Evolutionary conservation across 2,888 invertebrate species (phyloP).

Genomic region (Drosophila putrida): DNA sequence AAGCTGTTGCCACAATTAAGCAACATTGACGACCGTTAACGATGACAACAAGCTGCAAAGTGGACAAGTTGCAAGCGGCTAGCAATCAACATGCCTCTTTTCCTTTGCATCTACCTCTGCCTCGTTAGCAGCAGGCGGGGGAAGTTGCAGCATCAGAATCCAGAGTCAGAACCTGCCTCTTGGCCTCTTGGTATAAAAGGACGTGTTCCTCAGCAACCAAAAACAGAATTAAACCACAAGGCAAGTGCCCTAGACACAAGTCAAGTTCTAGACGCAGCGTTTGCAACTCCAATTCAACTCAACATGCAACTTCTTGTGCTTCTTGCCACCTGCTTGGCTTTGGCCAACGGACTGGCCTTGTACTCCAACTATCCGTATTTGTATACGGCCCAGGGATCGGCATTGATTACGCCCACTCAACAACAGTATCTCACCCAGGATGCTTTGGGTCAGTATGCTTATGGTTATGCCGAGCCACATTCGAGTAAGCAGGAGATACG

Average conservation of each 20-base stretch:
- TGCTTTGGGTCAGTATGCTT: constrained; percentile 88
- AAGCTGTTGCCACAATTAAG: constrained; percentile 68
- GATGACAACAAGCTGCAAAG: constrained; percentile 62
- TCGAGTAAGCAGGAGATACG: constrained; percentile 88
- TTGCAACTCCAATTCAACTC: constrained; percentile 3
- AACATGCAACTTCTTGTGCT: constrained; percentile 79
- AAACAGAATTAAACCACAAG: constrained; percentile 64
- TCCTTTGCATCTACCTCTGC: background rate
- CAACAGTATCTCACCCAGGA: constrained; percentile 88
- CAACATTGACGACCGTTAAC: constrained; percentile 62
- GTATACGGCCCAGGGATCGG: constrained; percentile 77
- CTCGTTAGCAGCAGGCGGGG: constrained; percentile 5
- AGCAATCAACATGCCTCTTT: constrained; percentile 10
- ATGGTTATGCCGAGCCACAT: constrained; percentile 88
- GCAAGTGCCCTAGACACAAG: constrained; percentile 77
- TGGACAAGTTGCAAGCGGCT: constrained; percentile 46
- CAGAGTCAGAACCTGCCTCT: constrained; percentile 49
- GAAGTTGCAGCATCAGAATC: background rate
- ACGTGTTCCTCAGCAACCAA: constrained; percentile 36
- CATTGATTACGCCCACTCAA: constrained; percentile 84
- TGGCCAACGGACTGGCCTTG: constrained; percentile 65
- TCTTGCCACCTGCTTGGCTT: constrained; percentile 66
- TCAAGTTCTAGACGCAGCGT: constrained; percentile 63
- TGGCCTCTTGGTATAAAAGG: constrained; percentile 80
- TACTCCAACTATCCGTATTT: constrained; percentile 70